Percentiles rank a stretch among this genome's conserved stretches.
These are phyloP conservation scores for Bimastos eiseni DNA, from an alignment of 2,888 invertebrate genomes.

Conservation along the genomic window DNA sequence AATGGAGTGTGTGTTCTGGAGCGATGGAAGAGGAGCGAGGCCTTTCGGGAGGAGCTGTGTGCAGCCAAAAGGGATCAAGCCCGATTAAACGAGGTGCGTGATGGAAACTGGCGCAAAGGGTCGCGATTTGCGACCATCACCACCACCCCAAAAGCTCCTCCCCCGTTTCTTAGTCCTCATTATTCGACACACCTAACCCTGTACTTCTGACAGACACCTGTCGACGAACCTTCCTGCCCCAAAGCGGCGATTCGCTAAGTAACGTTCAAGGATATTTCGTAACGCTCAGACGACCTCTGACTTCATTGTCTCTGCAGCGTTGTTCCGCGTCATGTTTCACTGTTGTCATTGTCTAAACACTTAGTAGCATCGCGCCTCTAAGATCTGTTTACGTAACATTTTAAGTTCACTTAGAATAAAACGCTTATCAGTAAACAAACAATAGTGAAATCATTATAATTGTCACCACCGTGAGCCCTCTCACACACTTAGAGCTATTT, in stretches of 20 bases:
- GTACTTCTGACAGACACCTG: not conserved
- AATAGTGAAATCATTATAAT: too few relatives aligned
- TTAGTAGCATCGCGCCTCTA: not conserved
- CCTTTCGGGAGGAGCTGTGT: not conserved
- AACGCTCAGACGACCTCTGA: not conserved
- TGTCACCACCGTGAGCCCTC: too few relatives aligned
- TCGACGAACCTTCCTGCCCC: not conserved
- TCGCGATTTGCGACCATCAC: not conserved
- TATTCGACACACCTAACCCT: too few relatives aligned
- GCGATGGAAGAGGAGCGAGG: not conserved
- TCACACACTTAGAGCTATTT: too few relatives aligned
- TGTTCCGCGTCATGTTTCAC: not conserved
- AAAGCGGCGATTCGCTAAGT: not conserved
- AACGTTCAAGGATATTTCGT: not conserved
- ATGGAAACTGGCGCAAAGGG: not conserved
- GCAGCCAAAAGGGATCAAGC: not conserved
- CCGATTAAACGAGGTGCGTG: not conserved
- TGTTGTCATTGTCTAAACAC: not conserved
- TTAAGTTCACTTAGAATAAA: too few relatives aligned
- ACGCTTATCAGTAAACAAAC: too few relatives aligned
- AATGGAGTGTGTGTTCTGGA: slow-evolving; percentile 6
- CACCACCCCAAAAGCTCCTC: too few relatives aligned
- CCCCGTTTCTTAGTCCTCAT: too few relatives aligned
- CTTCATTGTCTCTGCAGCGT: not conserved
- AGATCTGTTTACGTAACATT: too few relatives aligned